Base-by-base conservation (phyloP, 1,140 invertebrate species). In the Lucilia cuprina region DNA sequence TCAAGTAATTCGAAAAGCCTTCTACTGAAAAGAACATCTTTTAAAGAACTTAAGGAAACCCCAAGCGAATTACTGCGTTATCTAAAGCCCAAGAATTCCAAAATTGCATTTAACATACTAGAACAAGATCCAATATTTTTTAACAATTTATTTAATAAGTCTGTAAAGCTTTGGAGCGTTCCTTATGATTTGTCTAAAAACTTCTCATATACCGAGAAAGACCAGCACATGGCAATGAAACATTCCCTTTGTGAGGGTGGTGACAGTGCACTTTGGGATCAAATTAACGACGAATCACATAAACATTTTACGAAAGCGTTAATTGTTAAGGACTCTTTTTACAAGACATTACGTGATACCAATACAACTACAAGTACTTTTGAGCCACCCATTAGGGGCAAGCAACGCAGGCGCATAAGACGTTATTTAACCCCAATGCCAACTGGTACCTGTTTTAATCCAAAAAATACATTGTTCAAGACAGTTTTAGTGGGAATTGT, bases 101-200 rank as follows among this genome's bases (percentile, higher is more conserved):
- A 78, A 2, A 55, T 78, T 10, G 80, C 86, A 0, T 88, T 87
- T 50, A 89, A 87, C 85, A 34, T 88, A 10, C 82, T 90, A 7
- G 89, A 90, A 13, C 88, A 88, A 75, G 89, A 90, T 74, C 84
- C 85, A 5, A 87, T 89, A 85, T 90, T 90, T 65, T 86, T 90
- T 21, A 88, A 90, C 41, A 87, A 86, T 49, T 74, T 88, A 30
- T 70, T 83, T 2, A 65, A 70, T 5, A 78, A 21, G 14, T 14
- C 55, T 60, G 5, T 60, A 17, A 60, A 60, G n/a, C n/a, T 60
- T 60, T n/a, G 12, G 14, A n/a, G 19, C n/a, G 25, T 25, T 19
- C 19, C 19, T 9, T 21, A 21, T n/a, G 19, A 19, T 70, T 10
- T 70, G n/a, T 21, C 65, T 19, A 21, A 7, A 9, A 70, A 25